Conservation (phyloP, 1,140 invertebrate species). For the Campodea augens region DNA sequence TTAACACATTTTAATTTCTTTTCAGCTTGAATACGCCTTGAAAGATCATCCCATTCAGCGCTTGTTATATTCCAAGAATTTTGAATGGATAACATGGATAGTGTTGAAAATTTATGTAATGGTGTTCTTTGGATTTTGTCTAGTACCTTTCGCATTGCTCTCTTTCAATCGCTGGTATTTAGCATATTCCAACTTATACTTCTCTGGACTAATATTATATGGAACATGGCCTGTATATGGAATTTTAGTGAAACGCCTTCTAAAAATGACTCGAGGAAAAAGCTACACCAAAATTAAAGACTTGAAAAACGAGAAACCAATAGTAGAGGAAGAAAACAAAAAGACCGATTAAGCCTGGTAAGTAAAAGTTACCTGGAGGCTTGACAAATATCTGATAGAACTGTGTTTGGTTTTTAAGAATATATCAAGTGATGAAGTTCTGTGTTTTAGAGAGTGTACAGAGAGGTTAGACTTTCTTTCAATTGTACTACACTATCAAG, state of each 20-base stretch:
- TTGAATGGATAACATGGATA: conserved; percentile 18
- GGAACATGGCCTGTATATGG: conserved; percentile 34
- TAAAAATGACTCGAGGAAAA: conserved; percentile 3
- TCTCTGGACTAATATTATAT: conserved; percentile 40
- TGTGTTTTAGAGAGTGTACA: no score
- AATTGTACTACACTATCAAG: no score
- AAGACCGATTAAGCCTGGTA: no score
- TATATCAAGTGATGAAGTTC: no score
- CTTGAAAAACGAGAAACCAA: neutral
- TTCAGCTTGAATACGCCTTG: conserved; percentile 22
- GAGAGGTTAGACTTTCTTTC: no score
- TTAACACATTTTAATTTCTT: conserved; percentile 10
- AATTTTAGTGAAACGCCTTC: conserved; percentile 19
- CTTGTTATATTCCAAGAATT: neutral
- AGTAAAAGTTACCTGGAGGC: no score
- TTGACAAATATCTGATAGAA: no score
- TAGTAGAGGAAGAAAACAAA: no score
- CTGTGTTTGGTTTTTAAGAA: no score
- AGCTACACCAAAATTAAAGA: neutral
- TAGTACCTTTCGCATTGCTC: conserved; percentile 59
- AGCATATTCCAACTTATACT: conserved; percentile 39
- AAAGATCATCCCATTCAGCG: conserved; percentile 15
- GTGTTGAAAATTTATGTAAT: conserved; percentile 54
- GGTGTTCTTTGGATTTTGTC: conserved; percentile 66
- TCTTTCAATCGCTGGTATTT: conserved; percentile 40